Percentiles rank a stretch among this genome's conserved stretches.
Conservation (phyloP, 2,888 invertebrate genomes). For the Heliconius ethilla region DNA sequence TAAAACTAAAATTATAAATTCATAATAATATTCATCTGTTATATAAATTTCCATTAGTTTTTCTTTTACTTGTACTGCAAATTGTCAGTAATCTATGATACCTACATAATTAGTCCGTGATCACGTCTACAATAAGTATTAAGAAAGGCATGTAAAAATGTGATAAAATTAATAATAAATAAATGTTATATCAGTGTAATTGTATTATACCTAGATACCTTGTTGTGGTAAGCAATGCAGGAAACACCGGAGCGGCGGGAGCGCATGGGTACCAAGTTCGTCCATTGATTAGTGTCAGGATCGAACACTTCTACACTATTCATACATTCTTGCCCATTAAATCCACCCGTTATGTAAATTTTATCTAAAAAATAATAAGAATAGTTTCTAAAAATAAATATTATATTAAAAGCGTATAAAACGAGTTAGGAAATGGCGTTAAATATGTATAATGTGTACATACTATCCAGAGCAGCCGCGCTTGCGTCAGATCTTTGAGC, state of each 20-base stretch:
- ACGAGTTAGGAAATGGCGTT: constrained; percentile 42
- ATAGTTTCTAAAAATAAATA: constrained; percentile 1
- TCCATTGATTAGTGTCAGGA: constrained; percentile 91
- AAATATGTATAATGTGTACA: constrained; percentile 17
- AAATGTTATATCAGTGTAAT: constrained; percentile 11
- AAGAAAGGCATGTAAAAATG: background rate
- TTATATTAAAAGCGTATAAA: constrained; percentile 19
- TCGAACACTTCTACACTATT: constrained; percentile 92
- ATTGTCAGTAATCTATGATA: background rate
- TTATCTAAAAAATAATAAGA: constrained; percentile 76
- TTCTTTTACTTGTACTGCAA: too few species aligned
- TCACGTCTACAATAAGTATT: background rate
- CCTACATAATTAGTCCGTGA: background rate
- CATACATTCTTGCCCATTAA: constrained; percentile 95
- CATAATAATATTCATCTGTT: too few species aligned
- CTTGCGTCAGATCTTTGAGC: constrained; percentile 94
- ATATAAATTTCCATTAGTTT: too few species aligned
- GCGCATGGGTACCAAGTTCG: constrained; percentile 89
- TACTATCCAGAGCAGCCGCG: constrained; percentile 91
- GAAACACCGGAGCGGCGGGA: constrained; percentile 95
- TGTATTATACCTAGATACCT: constrained; percentile 74
- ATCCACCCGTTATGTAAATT: constrained; percentile 93
- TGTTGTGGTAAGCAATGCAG: constrained; percentile 92
- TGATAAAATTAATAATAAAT: background rate
- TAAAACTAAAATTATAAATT: too few species aligned